Base-by-base conservation (phyloP, 2,888 invertebrate species). In the Drosophila setosimentum region DNA sequence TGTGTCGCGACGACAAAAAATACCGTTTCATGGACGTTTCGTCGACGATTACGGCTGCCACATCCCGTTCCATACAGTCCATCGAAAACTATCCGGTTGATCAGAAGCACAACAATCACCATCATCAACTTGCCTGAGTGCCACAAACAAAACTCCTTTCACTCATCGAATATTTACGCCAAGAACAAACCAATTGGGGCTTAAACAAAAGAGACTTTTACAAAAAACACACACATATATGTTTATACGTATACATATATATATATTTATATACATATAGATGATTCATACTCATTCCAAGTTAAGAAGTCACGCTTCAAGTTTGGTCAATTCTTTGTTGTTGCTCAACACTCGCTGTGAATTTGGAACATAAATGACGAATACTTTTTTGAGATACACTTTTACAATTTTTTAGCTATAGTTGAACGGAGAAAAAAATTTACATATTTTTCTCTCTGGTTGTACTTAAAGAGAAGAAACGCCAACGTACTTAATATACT, bases 1-100 rank as follows among this genome's bases (percentile, higher is more conserved):
- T 96, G 54, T 96, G 95, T 64, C 88, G 91, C 54, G 87, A 91
- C 32, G 93, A 93, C 59, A 91, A 92, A 50, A 93, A 92, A 63
- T 93, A 93, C 73, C 91, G 91, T 40, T 92, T 93, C 58, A 92
- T 93, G 93, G 93, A 93, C 73, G 92, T 91, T 2, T 92, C 93
- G 0, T 93, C 93, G 7, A 93, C 93, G 6, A 92, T 92, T 2
- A 92, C 93, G 16, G 91, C 91, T 24, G 90, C 93, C 40, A 93
- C 93, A n/a, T 93, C 93, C 29, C 91, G 92, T 21, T 93, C 93
- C 6, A 93, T 93, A 76, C 93, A 92, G 65, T 93, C 93, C 4
- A 93, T 93, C 78, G 93, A 93, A 71, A 93, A 92, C 60, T 92
- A 91, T 73, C 90, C 92, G 2, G 91, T 87, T 21, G 92, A 93